These are phyloP conservation scores for Chloromyia formosa DNA, from an alignment of 2,888 invertebrate genomes.

Conservation along the genomic window DNA sequence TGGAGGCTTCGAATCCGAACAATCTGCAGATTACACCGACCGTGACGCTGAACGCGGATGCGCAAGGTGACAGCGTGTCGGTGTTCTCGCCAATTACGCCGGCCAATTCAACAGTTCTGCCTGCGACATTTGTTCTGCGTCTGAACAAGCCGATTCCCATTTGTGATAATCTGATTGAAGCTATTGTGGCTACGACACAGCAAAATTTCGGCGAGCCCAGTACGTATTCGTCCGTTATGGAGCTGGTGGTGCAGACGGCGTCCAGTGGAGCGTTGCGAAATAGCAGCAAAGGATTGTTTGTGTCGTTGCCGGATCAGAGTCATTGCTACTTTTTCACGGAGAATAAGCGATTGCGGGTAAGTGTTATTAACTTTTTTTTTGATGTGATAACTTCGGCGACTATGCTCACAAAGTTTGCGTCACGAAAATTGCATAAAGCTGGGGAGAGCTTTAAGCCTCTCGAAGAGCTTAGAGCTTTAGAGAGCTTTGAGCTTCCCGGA, in stretches of 20 bases:
- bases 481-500: no score
- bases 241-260: slow-evolving; percentile 80
- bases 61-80: slow-evolving; percentile 66
- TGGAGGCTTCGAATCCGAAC: slow-evolving; percentile 90
- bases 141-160: slow-evolving; percentile 88
- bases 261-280: slow-evolving; percentile 79
- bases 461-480: no score
- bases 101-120: slow-evolving; percentile 87
- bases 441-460: no score
- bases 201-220: slow-evolving; percentile 67
- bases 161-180: slow-evolving; percentile 75
- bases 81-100: slow-evolving; percentile 81
- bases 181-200: slow-evolving; percentile 72
- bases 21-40: slow-evolving; percentile 62
- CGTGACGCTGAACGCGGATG: slow-evolving; percentile 57
- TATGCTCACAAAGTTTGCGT: no score
- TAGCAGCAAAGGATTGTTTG: slow-evolving; percentile 83
- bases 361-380: slow-evolving; percentile 55
- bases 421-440: no score
- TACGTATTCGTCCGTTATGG: slow-evolving; percentile 54
- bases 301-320: slow-evolving; percentile 89
- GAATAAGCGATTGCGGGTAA: slow-evolving; percentile 77
- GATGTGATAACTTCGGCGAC: no score
- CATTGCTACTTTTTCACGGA: slow-evolving; percentile 95
- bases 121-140: slow-evolving; percentile 85